phyloP scores from a whole-genome alignment of 1,140 invertebrate genomes.

The Himalopsyche phryganea region DNA sequence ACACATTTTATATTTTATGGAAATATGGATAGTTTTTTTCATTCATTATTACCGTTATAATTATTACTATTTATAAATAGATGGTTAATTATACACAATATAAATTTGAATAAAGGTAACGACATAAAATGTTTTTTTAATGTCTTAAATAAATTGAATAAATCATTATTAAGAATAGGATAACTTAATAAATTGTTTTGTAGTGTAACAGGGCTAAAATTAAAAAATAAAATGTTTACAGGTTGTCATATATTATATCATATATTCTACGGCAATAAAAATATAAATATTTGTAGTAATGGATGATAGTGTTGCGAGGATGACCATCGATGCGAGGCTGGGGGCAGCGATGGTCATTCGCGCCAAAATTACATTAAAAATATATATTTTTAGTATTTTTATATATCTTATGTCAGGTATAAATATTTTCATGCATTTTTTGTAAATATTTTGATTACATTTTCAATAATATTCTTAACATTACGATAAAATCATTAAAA shows the following conservation, averaged over 20 bases:
- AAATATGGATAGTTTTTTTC: no score
- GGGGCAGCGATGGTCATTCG: conserved; percentile 24
- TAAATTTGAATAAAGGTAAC: conserved; percentile 2
- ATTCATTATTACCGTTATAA: no score
- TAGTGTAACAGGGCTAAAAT: background rate
- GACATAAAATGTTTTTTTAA: background rate
- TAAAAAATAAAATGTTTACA: background rate
- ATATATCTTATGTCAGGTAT: conserved; percentile 27
- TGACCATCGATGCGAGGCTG: conserved; percentile 32
- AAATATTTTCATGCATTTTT: conserved; percentile 32
- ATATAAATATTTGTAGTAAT: conserved; percentile 25
- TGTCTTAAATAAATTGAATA: no score
- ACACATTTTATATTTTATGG: no score
- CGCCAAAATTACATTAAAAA: conserved; percentile 31
- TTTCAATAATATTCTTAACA: conserved; percentile 24
- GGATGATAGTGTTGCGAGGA: conserved; percentile 15
- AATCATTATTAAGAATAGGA: no score
- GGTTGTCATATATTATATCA: background rate
- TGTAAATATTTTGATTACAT: conserved; percentile 30
- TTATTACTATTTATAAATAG: no score
- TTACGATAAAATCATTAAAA: conserved; percentile 26
- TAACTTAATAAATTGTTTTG: background rate
- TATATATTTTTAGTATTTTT: conserved; percentile 23
- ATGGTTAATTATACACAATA: no score
- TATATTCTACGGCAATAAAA: conserved; percentile 21